A percentile compares a stretch with the other conserved stretches of the same genome.
Evolutionary conservation across 1,140 invertebrate species (phyloP).

Genomic region (Acromyrmex charruanus): DNA sequence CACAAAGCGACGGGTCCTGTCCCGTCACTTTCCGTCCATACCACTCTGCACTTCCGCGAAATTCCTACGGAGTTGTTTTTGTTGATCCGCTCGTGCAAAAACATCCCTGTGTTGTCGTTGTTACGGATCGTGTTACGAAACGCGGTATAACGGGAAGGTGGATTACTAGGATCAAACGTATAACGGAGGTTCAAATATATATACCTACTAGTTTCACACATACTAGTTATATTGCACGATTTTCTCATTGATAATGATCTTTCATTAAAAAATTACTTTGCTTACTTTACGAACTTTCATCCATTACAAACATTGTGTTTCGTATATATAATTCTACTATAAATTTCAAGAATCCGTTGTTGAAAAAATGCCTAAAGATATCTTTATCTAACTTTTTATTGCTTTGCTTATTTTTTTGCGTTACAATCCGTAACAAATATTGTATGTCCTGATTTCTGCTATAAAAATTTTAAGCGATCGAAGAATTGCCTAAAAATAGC

Average conservation of each 20-base stretch:
- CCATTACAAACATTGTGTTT: not conserved
- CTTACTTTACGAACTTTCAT: not conserved
- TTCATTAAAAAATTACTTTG: not conserved
- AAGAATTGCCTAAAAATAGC: not conserved
- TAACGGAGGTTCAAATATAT: conserved; percentile 16
- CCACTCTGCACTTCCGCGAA: conserved; percentile 12
- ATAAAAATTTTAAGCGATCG: not conserved
- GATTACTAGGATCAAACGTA: conserved; percentile 6
- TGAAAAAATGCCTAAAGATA: not conserved
- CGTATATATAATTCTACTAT: not conserved
- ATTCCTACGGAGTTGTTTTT: conserved; percentile 20
- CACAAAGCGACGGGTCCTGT: conserved; percentile 30
- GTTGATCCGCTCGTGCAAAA: conserved; percentile 20
- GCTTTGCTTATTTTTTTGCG: not conserved
- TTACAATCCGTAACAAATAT: no score
- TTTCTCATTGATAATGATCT: not conserved
- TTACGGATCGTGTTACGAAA: conserved; percentile 36
- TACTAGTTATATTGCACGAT: not conserved
- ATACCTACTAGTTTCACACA: no score
- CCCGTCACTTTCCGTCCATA: not conserved
- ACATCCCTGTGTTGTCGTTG: not conserved
- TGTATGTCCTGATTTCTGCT: not conserved
- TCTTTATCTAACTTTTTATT: not conserved
- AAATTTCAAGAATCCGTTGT: not conserved
- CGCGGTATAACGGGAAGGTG: conserved; percentile 15